These are phyloP conservation scores for Corythucha ciliata DNA, from an alignment of 2,888 invertebrate genomes.

Conservation along the genomic window DNA sequence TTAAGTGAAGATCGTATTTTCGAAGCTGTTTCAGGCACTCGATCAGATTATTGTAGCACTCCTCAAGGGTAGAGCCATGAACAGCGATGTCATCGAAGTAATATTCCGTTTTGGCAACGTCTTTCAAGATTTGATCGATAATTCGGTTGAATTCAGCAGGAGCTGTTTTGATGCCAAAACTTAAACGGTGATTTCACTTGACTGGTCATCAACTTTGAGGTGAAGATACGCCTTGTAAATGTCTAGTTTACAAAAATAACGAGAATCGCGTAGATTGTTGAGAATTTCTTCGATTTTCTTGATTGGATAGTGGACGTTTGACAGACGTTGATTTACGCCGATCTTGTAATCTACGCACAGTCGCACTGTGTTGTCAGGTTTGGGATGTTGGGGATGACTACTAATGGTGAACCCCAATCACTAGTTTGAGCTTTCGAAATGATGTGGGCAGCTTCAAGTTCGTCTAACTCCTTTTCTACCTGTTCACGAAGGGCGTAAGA, in stretches of 20 bases:
- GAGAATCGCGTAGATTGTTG: constrained; percentile 20
- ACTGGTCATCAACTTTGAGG: no score
- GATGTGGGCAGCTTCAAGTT: constrained; percentile 22
- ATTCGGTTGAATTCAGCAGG: no score
- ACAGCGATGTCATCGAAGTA: no score
- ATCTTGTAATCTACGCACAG: constrained; percentile 17
- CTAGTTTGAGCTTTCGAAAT: constrained; percentile 17
- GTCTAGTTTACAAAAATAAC: constrained; percentile 28
- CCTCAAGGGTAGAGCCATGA: no score
- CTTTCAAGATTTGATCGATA: no score
- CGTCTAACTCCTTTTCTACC: constrained; percentile 22
- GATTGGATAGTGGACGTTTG: constrained; percentile 31
- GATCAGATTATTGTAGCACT: no score
- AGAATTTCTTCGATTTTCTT: constrained; percentile 16
- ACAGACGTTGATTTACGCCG: constrained; percentile 33
- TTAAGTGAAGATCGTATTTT: no score
- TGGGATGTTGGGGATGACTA: constrained; percentile 6
- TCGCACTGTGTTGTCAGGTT: constrained; percentile 18
- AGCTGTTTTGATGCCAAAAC: no score
- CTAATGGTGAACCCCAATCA: constrained; percentile 26
- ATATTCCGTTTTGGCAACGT: no score
- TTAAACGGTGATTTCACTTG: no score
- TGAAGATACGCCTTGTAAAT: no score
- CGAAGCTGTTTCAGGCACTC: no score
- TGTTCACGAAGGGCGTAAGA: constrained; percentile 17